A percentile compares a stretch with the other conserved stretches of the same genome.
These are phyloP conservation scores for Drosophila kambysellisi DNA, from an alignment of 2,888 invertebrate genomes.

Conservation along the genomic window DNA sequence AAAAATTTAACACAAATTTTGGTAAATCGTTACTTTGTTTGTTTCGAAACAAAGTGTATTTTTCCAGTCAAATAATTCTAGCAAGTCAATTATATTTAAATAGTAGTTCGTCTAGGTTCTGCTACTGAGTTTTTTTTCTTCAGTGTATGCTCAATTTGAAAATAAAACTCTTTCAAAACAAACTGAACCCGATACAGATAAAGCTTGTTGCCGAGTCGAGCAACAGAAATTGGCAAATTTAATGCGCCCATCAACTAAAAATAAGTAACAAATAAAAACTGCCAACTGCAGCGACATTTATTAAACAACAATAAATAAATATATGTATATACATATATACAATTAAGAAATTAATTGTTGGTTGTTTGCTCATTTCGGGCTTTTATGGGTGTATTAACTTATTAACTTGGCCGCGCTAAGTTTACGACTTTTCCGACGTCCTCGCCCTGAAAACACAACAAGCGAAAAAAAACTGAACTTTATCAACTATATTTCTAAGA, in stretches of 20 bases:
- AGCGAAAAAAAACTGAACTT: background rate
- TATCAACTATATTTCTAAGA: slow-evolving; percentile 20
- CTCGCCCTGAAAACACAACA: slow-evolving; percentile 22
- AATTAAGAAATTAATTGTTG: slow-evolving; percentile 65
- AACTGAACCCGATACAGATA: slow-evolving; percentile 1
- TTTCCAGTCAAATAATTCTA: background rate
- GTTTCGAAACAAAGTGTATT: background rate
- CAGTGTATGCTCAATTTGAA: slow-evolving; percentile 5
- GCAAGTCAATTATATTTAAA: background rate
- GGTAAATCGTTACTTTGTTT: no score
- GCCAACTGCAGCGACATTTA: slow-evolving; percentile 56
- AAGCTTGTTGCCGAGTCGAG: slow-evolving; percentile 9
- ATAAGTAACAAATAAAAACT: slow-evolving; percentile 56
- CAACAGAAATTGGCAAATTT: slow-evolving; percentile 53
- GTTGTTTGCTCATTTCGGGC: background rate
- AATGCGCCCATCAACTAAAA: slow-evolving; percentile 75
- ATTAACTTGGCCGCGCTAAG: slow-evolving; percentile 39
- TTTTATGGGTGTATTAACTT: slow-evolving; percentile 49
- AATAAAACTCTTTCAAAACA: slow-evolving; percentile 11
- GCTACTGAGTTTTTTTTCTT: background rate
- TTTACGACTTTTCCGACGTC: slow-evolving; percentile 40
- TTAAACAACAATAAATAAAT: slow-evolving; percentile 51
- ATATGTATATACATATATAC: slow-evolving; percentile 44
- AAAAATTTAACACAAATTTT: background rate
- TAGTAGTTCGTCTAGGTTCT: background rate